A percentile compares a stretch with the other conserved stretches of the same genome.
Conservation (phyloP, 1,140 invertebrate genomes). For the Linepithema humile region DNA sequence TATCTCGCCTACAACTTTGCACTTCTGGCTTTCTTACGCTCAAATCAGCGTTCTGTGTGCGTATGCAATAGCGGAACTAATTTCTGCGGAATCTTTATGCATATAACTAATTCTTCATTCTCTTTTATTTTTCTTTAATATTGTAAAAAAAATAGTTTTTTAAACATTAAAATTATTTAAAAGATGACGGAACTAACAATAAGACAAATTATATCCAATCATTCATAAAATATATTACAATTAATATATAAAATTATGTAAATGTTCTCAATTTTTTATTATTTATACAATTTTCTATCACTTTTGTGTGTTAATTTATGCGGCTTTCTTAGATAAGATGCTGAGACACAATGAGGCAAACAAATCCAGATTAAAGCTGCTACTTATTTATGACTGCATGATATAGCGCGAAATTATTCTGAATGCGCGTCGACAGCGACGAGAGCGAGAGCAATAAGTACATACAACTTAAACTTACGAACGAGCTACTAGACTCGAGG, state of each 20-base stretch:
- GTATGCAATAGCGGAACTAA: slow-evolving; percentile 46
- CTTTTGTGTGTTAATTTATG: background rate
- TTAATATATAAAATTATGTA: background rate
- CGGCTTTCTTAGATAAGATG: background rate
- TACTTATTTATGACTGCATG: slow-evolving; percentile 56
- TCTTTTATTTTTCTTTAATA: background rate
- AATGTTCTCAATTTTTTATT: background rate
- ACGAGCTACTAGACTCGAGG: slow-evolving; percentile 4
- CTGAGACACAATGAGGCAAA: slow-evolving; percentile 5
- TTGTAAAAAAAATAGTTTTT: background rate
- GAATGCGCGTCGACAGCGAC: slow-evolving; percentile 41
- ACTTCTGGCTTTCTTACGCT: slow-evolving; percentile 30
- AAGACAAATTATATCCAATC: background rate
- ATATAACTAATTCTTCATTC: background rate
- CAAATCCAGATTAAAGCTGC: slow-evolving; percentile 52
- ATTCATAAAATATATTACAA: background rate
- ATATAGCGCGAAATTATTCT: slow-evolving; percentile 23
- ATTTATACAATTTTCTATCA: background rate
- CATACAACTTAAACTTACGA: slow-evolving; percentile 34
- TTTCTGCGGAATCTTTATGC: slow-evolving; percentile 19
- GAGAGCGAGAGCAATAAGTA: slow-evolving; percentile 54
- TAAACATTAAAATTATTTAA: background rate
- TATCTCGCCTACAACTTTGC: slow-evolving; percentile 8
- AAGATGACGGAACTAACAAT: too few species aligned
- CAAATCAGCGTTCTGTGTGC: background rate